Evolutionary conservation across 2,888 invertebrate species (phyloP), one percentile per base, ranked within the genome.

Genomic region (Caenorhabditis uteleia): DNA sequence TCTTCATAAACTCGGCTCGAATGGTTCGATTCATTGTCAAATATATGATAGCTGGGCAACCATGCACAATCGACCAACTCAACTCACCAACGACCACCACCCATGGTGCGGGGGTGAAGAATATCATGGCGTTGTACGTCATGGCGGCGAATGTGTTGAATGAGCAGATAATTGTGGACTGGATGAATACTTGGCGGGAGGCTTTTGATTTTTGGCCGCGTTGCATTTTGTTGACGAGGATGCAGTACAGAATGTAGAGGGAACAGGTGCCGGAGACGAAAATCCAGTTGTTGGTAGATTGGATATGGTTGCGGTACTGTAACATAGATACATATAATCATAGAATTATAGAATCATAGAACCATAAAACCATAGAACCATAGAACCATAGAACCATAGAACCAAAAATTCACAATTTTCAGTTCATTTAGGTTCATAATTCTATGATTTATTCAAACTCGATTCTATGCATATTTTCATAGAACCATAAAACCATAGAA

Each of bases 1-100:
- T n/a, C 7, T 43, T 54, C 27, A 49, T 18, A 10, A 60, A 48
- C 33, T 60, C 60, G 0, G 23, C 18, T 1, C 49, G 48, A 31
- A 54, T 54, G 1, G 60, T 54, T 27, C 44, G 12, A 44, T 54
- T 60, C 45, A 60, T 49, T 8, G 54, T 60, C 14, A 60, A 27
- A 27, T 60, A 54, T 10, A 60, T 49, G 16, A 60, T 48, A n/a
- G 60, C 60, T 10, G 60, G 60, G 23, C 49, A 60, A 27, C 48
- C 54, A 43, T 60, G 60, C 6, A 54, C 48, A 8, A 60, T 38
- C 2, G 49, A 49, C 60, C 60, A 60, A 21, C 48, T 40, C 26
- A 60, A 20, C 38, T 60, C 60, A 12, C 44, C 60, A 29, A 49
- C 25, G 14, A 47, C 47, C 1, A 60, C 49, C 4, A 60, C 44